A percentile compares a stretch with the other conserved stretches of the same genome.
Conservation (phyloP, 2,113 vertebrate genomes). For the Pachycephala philippinensis region DNA sequence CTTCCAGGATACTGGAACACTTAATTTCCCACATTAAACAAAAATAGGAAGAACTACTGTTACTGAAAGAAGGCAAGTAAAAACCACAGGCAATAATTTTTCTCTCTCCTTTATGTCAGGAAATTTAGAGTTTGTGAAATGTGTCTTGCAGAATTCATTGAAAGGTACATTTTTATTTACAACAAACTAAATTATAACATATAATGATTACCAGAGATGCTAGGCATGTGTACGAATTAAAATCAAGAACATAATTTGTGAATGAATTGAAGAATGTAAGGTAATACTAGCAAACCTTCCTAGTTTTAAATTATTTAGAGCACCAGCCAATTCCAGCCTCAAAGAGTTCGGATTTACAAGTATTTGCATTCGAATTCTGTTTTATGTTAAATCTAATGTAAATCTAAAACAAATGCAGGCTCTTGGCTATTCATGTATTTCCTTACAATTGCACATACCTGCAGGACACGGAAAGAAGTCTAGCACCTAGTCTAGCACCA, state of each 20-base stretch:
- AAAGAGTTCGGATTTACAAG: slow-evolving; percentile 11
- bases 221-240: neutral
- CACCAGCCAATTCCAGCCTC: neutral
- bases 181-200: neutral
- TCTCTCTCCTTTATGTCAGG: neutral
- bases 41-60: neutral
- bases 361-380: slow-evolving; percentile 12
- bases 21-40: neutral
- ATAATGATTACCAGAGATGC: neutral
- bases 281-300: neutral
- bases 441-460: neutral
- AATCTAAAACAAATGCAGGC: neutral
- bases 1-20: neutral
- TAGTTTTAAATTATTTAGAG: neutral
- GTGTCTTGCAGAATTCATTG: neutral
- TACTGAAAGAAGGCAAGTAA: neutral
- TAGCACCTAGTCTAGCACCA: neutral
- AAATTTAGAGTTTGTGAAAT: neutral
- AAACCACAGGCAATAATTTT: neutral
- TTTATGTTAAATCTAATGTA: neutral
- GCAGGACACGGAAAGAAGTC: neutral
- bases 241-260: neutral
- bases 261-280: neutral
- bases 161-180: neutral
- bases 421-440: neutral